phyloP scores from a whole-genome alignment of 2,888 invertebrate species.

The Torymus texanus region DNA sequence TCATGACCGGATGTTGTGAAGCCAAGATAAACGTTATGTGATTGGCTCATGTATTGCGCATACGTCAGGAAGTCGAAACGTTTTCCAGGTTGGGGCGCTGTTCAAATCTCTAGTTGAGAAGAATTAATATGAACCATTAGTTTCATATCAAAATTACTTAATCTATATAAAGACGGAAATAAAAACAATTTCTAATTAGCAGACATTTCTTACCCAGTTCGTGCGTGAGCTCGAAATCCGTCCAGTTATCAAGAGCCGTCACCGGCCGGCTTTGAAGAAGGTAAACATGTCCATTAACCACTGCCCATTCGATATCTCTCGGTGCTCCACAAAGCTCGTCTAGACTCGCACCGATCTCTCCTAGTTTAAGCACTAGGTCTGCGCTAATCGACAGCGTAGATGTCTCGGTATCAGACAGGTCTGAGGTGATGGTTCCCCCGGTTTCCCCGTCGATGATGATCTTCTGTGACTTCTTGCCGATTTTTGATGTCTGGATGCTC shows the following conservation, averaged over 20 bases:
- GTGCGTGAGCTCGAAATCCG: slow-evolving; percentile 86
- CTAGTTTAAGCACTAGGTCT: slow-evolving; percentile 78
- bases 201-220: slow-evolving; percentile 77
- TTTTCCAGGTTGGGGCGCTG: too few relatives aligned
- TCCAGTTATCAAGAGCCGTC: slow-evolving; percentile 84
- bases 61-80: too few relatives aligned
- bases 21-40: too few relatives aligned
- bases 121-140: too few relatives aligned
- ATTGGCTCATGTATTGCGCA: too few relatives aligned
- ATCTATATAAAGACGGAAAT: too few relatives aligned
- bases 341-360: slow-evolving; percentile 78
- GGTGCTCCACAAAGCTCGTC: slow-evolving; percentile 83
- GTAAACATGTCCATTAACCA: slow-evolving; percentile 79
- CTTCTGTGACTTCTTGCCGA: slow-evolving; percentile 78
- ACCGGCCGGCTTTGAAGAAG: slow-evolving; percentile 87
- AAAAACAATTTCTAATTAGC: neutral
- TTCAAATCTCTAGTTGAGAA: too few relatives aligned
- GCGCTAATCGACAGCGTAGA: slow-evolving; percentile 78
- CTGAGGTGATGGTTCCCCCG: slow-evolving; percentile 70
- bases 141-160: too few relatives aligned
- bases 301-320: slow-evolving; percentile 89
- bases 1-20: too few relatives aligned
- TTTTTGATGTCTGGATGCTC: slow-evolving; percentile 73
- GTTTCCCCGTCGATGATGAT: slow-evolving; percentile 74
- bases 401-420: slow-evolving; percentile 74